Conservation (phyloP, 1,140 invertebrate species). For the Anastrepha ludens region DNA sequence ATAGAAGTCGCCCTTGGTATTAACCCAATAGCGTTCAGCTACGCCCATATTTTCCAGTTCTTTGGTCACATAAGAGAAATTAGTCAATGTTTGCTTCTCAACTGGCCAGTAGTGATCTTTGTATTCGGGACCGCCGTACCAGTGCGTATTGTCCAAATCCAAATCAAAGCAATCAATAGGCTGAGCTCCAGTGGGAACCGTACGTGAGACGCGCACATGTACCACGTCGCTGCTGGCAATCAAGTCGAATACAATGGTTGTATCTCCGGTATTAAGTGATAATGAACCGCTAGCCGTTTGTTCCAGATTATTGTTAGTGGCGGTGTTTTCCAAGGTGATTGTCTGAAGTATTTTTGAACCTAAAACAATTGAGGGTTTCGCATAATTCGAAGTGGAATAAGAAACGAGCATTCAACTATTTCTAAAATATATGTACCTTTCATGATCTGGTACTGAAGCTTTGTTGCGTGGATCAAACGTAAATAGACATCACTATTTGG, state of each 20-base stretch:
- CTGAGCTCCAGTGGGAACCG: slow-evolving; percentile 62
- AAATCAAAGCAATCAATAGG: slow-evolving; percentile 67
- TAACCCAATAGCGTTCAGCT: slow-evolving; percentile 86
- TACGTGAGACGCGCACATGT: slow-evolving; percentile 65
- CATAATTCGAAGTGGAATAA: slow-evolving; percentile 23
- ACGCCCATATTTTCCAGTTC: slow-evolving; percentile 80
- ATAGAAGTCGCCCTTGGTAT: slow-evolving; percentile 80
- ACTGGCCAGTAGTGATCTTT: slow-evolving; percentile 81
- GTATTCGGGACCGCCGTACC: slow-evolving; percentile 79
- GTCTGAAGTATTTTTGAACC: slow-evolving; percentile 61
- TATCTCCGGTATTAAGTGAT: slow-evolving; percentile 61
- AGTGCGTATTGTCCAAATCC: slow-evolving; percentile 70
- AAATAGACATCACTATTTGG: slow-evolving; percentile 67
- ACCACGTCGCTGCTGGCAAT: slow-evolving; percentile 61
- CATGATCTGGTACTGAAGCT: slow-evolving; percentile 68
- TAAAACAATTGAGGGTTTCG: not conserved
- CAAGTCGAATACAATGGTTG: slow-evolving; percentile 63
- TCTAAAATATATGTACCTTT: slow-evolving; percentile 60
- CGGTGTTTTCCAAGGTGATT: slow-evolving; percentile 68
- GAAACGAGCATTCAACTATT: not conserved
- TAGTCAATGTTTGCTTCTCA: slow-evolving; percentile 77
- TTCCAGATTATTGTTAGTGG: slow-evolving; percentile 61
- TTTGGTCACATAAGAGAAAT: slow-evolving; percentile 80
- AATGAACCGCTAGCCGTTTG: slow-evolving; percentile 60
- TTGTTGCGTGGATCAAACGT: slow-evolving; percentile 62